Base-by-base conservation (phyloP, 2,797 vertebrate species). In the Triplophysa yarkandensis region DNA sequence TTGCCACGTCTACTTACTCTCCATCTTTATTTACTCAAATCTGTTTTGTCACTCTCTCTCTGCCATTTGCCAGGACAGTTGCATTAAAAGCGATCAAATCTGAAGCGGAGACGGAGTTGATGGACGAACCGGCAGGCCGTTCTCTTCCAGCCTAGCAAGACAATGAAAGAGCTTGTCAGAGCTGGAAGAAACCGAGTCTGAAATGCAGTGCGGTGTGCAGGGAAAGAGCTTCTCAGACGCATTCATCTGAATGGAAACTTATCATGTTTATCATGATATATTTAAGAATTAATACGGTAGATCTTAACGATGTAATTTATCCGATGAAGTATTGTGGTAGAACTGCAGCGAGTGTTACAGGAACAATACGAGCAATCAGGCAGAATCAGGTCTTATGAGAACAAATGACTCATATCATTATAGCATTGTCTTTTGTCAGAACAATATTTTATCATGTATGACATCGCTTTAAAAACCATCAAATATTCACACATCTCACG, bases 1-100 rank as follows among this genome's bases (percentile, higher is more conserved):
- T 85, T 84, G 83, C 82, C 70, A 81, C 77, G 78, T 89, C 68
- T 85, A 68, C 89, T 89, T 85, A 81, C 72, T 79, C 14, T 55
- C 68, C 32, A 68, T 81, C 79, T 87, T 83, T 83, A 84, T 86
- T 83, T 82, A 81, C 80, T 80, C 77, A 64, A 76, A 87, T 82
- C 73, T 80, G 68, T 66, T 82, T 77, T 81, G 43, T 63, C 44
- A 36, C 71, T 77, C 25, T 39, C 61, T 82, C 76, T 82, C 73
- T 55, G 50, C 19, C 69, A 74, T 77, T 79, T 71, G 62, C 23
- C 64, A n/a, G 63, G 78, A 73, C 70, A 66, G 64, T 50, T 70
- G 60, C 68, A 72, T 74, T 79, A 77, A 76, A 78, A 75, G 57
- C 64, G 68, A 68, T 66, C 72, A 66, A 60, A 60, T 75, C 27